Evolutionary conservation across 1,140 invertebrate genomes (phyloP), one percentile per base, ranked within the genome.

Genomic region (Scaptomyza graminum): DNA sequence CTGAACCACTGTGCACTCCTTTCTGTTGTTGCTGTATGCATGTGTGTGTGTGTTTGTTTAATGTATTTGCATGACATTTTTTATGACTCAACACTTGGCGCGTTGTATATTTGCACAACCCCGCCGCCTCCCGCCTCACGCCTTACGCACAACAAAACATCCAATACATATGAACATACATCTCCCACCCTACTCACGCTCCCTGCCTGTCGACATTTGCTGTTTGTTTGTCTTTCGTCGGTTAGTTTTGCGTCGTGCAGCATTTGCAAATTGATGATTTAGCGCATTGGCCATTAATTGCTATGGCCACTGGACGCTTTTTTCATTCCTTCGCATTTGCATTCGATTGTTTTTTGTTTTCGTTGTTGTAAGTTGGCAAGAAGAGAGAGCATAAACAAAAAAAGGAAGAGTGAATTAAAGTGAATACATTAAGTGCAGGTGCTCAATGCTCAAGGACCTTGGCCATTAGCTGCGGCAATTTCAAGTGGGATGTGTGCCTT

Each of bases 191-290:
- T n/a, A n/a, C n/a, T 11, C 28, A 31, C 39, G 31, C 13, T 44
- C 31, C 70, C 43, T 43, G 12, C 7, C 18, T n/a, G 15, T 37
- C 9, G 3, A 5, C 22, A 8, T 41, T 22, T 9, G 47, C 28
- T 64, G 52, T 67, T 43, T 72, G 39, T 60, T 59, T 60, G 54
- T 37, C 39, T 63, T 57, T 63, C 57, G 66, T 63, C 57, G 66
- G 44, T 69, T 69, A 69, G 54, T 63, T 71, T 56, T 50, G 55
- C 66, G 44, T 57, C 50, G n/a, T 63, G 47, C 72, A 60, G 56
- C 31, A 73, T 68, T 55, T 74, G 79, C 79, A 79, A 22, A 83
- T 79, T 75, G 71, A 79, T 83, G 66, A 79, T 83, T 75, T 71
- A 83, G 56, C 62, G 61, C 57, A 54, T 55, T 67, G 50, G 52